A percentile compares a stretch with the other conserved stretches of the same genome.
Conservation (phyloP, 2,888 invertebrate genomes). For the Parapristionchus giblindavisi region DNA sequence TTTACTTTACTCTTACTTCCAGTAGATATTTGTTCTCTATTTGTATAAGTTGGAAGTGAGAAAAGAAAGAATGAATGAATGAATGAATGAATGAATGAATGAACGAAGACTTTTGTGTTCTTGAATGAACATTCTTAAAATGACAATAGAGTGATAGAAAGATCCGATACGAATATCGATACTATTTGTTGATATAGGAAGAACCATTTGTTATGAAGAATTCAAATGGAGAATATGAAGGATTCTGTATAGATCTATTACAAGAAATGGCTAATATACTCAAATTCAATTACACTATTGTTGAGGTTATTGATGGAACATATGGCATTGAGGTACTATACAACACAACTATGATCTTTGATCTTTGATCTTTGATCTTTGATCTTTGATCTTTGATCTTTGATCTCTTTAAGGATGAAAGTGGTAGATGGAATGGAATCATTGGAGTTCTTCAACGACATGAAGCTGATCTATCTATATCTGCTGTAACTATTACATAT, state of each 20-base stretch:
- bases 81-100: not conserved
- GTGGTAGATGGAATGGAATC: conserved; percentile 67
- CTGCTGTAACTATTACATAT: conserved; percentile 96
- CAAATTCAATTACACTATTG: conserved; percentile 85
- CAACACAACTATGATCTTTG: not conserved
- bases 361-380: not conserved
- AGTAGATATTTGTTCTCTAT: conserved; percentile 1
- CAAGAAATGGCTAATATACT: conserved; percentile 81
- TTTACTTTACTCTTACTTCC: not conserved
- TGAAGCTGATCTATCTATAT: conserved; percentile 92
- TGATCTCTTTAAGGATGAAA: conserved; percentile 59
- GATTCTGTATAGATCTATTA: conserved; percentile 88
- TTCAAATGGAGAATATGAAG: conserved; percentile 79
- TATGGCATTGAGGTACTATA: conserved; percentile 76
- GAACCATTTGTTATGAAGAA: conserved; percentile 61
- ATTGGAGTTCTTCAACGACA: conserved; percentile 67
- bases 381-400: not conserved
- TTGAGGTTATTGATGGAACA: conserved; percentile 80
- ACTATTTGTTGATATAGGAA: conserved; percentile 42
- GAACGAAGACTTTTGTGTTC: too few species aligned
- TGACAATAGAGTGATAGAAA: not conserved
- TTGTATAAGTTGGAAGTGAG: conserved; percentile 8
- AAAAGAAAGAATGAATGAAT: conserved; percentile 4
- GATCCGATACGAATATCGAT: conserved; percentile 8
- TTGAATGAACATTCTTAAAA: too few species aligned